A percentile compares a stretch with the other conserved stretches of the same genome.
phyloP scores from a whole-genome alignment of 2,797 vertebrate genomes.

The Thripadectes ignobilis region DNA sequence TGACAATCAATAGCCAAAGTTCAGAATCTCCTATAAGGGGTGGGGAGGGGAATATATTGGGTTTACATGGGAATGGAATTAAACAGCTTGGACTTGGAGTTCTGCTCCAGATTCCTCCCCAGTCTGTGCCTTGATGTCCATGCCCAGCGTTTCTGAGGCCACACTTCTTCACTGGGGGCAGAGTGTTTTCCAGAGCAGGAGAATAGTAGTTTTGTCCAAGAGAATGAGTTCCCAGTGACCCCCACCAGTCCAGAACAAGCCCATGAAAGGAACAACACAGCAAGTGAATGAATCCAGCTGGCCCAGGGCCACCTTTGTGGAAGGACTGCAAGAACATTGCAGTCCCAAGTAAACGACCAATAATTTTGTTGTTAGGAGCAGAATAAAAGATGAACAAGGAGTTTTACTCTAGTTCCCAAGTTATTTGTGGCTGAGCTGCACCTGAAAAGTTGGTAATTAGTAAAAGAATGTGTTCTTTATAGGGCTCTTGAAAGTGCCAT shows the following conservation, averaged over 20 bases:
- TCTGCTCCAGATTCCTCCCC: background rate
- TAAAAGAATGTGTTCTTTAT: conserved; percentile 4
- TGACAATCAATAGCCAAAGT: rapidly evolving
- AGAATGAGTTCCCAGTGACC: background rate
- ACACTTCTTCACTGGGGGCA: background rate
- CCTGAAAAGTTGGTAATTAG: conserved; percentile 47
- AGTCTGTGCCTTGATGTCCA: background rate
- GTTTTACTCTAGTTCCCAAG: background rate
- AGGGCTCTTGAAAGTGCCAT: conserved; percentile 24
- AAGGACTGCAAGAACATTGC: background rate
- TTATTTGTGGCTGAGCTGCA: conserved; percentile 12
- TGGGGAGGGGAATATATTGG: too few relatives aligned
- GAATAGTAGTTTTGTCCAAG: background rate
- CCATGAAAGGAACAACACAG: background rate
- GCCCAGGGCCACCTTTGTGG: background rate
- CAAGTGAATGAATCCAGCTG: background rate
- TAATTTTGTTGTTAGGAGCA: background rate
- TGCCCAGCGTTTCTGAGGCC: background rate
- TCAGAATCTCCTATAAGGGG: rapidly evolving
- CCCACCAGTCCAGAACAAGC: background rate
- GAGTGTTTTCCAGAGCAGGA: background rate
- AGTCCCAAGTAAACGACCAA: background rate
- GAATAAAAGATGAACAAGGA: background rate
- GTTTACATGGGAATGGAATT: background rate
- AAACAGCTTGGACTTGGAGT: background rate